Base-by-base conservation (phyloP, 2,888 invertebrate genomes). In the Callosobruchus maculatus region DNA sequence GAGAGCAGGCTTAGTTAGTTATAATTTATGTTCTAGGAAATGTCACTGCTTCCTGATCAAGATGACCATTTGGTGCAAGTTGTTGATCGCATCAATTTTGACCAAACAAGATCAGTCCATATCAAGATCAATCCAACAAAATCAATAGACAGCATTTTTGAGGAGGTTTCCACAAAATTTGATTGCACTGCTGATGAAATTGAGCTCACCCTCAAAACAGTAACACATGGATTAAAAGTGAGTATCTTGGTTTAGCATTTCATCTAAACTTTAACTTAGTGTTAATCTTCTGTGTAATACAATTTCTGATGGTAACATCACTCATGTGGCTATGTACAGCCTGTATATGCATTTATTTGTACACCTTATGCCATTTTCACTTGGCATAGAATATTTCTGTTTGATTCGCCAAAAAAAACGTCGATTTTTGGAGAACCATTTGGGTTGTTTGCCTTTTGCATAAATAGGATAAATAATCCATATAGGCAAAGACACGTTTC, bases 101-200 rank as follows among this genome's bases (percentile, higher is more conserved):
- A 49, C 49, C 49, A 7, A 73, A 70, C 83, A 81, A 70, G 80
- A 78, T 72, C 82, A 83, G 69, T 82, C 79, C 30, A 79, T 68
- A 81, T 86, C 67, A 78, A 79, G 20, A 80, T 87, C 70, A 86
- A 88, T 21, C 87, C 87, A 20, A 86, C 88, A 20, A 88, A 86
- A 73, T 83, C 86, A 7, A 87, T 89, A 31, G 83, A 84, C 30
- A 84, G 86, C 31, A 83, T 91, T 71, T 86, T 90, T 70, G 83
- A 86, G 68, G 88, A 89, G 76, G 87, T 90, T 30, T 88, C 87
- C 3, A 83, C 84, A 68, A 84, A 86, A 74, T 89, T 87, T 80
- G 85, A 86, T 66, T 74, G 89, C 88, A 74, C 72, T 66, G 68
- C 76, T 4, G 80, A 81, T 80, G 87, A 88, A 73, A 85, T 87